Evolutionary conservation across 2,113 vertebrate genomes (phyloP).

Genomic region (Hydrolagus affinis): DNA sequence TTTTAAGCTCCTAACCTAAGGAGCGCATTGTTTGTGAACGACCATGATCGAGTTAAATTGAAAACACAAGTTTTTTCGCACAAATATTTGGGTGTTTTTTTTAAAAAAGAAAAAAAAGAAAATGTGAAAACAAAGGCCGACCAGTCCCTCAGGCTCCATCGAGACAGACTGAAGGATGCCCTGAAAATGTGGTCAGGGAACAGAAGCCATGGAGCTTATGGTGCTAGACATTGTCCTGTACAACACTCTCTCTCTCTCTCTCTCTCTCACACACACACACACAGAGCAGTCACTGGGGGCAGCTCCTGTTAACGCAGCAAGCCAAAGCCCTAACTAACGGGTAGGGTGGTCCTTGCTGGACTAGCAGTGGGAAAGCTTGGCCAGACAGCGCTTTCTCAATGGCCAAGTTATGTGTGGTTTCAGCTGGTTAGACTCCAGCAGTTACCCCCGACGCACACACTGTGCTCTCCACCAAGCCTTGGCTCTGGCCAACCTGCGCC

Average conservation of each 20-base stretch:
- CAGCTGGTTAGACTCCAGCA: too few species aligned
- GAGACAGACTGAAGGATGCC: conserved; percentile 59
- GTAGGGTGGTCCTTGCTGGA: too few species aligned
- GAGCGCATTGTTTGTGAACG: too few species aligned
- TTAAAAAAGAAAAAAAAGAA: conserved; percentile 59
- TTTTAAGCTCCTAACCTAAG: neutral
- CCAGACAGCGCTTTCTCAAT: too few species aligned
- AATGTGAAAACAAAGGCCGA: conserved; percentile 37
- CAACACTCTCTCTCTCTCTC: neutral
- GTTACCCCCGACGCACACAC: too few species aligned
- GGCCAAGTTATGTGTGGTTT: too few species aligned
- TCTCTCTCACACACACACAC: neutral
- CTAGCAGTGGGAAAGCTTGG: too few species aligned
- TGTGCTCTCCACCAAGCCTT: too few species aligned
- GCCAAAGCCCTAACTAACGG: too few species aligned
- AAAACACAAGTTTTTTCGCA: conserved; percentile 41
- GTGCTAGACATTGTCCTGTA: conserved; percentile 45
- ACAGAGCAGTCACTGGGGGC: too few species aligned
- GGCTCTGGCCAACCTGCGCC: too few species aligned
- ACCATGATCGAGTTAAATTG: conserved; percentile 10
- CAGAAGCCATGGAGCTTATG: conserved; percentile 59
- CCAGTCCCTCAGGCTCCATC: conserved; percentile 71
- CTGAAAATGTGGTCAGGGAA: conserved; percentile 54
- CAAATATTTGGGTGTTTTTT: conserved; percentile 43
- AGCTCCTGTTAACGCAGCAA: too few species aligned